Conservation (phyloP, 2,113 vertebrate genomes). For the Scomber japonicus region DNA sequence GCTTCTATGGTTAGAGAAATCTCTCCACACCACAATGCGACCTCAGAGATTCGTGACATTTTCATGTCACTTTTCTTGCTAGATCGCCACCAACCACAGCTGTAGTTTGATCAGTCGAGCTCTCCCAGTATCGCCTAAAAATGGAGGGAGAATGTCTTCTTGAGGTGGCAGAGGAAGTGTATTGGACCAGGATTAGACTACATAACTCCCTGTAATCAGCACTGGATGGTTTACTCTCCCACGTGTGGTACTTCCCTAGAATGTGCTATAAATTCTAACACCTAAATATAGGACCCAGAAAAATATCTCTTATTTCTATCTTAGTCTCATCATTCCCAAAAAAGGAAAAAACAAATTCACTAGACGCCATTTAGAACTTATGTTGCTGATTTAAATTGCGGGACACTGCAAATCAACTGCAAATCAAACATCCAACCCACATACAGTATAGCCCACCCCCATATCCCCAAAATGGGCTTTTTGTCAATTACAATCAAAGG, state of each 20-base stretch:
- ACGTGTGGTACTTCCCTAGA: conserved; percentile 64
- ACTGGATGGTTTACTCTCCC: conserved; percentile 36
- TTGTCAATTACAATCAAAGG: conserved; percentile 96
- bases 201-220: conserved; percentile 56
- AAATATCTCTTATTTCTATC: conserved; percentile 6
- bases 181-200: conserved; percentile 36
- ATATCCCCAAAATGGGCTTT: conserved; percentile 89
- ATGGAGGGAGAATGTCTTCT: conserved; percentile 38
- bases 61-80: conserved; percentile 47
- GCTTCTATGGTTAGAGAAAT: conserved; percentile 1
- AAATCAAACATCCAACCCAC: conserved; percentile 91
- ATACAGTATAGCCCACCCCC: conserved; percentile 71
- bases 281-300: conserved; percentile 69
- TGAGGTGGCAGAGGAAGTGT: conserved; percentile 17
- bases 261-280: conserved; percentile 65
- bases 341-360: conserved; percentile 18
- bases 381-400: conserved; percentile 81
- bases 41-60: conserved; percentile 47
- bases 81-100: conserved; percentile 29
- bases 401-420: conserved; percentile 88
- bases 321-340: neutral
- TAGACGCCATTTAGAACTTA: conserved; percentile 83
- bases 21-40: conserved; percentile 1
- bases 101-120: conserved; percentile 52
- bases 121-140: conserved; percentile 38